Percentiles rank a stretch among this genome's conserved stretches.
Conservation (phyloP, 2,113 vertebrate species). For the Lampris megalopsis region DNA sequence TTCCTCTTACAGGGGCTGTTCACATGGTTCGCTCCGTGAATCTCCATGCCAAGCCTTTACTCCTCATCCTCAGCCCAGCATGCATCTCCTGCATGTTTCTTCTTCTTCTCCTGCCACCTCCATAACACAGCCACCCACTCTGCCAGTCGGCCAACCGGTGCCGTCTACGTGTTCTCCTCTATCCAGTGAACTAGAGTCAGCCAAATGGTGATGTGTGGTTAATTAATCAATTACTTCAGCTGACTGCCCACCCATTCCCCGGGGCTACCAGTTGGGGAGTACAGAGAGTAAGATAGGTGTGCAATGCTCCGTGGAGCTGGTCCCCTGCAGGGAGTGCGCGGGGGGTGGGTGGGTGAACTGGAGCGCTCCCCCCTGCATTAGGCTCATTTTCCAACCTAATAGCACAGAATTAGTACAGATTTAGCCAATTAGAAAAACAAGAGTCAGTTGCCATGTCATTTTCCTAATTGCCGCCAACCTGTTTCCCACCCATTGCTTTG, state of each 20-base stretch:
- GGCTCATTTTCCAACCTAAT: constrained; percentile 59
- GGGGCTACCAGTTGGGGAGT: constrained; percentile 42
- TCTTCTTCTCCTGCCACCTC: background rate
- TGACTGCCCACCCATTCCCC: constrained; percentile 40
- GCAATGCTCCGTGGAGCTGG: constrained; percentile 11
- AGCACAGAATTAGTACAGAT: constrained; percentile 66
- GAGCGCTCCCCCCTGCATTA: constrained; percentile 24
- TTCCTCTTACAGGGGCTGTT: background rate
- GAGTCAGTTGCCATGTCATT: constrained; percentile 57
- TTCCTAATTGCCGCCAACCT: constrained; percentile 56
- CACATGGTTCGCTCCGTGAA: constrained; percentile 4
- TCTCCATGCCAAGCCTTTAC: constrained; percentile 2
- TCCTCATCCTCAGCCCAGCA: background rate
- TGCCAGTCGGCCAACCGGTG: constrained; percentile 15
- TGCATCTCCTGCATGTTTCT: constrained; percentile 18
- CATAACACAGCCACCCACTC: constrained; percentile 14
- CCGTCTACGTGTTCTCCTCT: constrained; percentile 60
- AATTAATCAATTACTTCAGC: constrained; percentile 75
- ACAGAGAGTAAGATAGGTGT: constrained; percentile 18
- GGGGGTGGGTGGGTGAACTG: background rate
- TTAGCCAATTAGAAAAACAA: constrained; percentile 67
- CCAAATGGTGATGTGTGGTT: constrained; percentile 70
- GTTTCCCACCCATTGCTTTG: constrained; percentile 36
- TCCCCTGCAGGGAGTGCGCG: constrained; percentile 18
- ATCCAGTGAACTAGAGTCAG: constrained; percentile 67